Conservation (phyloP, 2,113 vertebrate species). For the Psammodynastes pulverulentus region DNA sequence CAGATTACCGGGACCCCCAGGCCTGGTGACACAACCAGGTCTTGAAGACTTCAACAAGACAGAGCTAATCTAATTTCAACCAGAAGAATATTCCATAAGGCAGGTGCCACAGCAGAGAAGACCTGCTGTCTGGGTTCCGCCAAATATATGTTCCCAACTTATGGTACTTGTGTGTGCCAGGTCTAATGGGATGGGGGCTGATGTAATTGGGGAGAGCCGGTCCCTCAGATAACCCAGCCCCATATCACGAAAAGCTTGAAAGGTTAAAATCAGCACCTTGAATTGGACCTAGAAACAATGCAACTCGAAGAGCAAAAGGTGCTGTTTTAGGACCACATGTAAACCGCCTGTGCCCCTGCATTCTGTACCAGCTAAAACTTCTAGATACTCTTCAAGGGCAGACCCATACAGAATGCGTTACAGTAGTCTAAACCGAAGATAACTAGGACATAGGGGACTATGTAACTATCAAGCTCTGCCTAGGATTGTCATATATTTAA, state of each 20-base stretch:
- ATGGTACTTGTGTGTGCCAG: background rate
- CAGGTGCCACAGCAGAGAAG: background rate
- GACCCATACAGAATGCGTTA: too few relatives aligned
- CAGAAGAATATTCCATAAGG: background rate
- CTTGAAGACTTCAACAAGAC: background rate
- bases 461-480: background rate
- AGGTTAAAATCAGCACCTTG: too few relatives aligned
- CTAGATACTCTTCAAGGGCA: too few relatives aligned
- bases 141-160: background rate
- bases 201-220: background rate
- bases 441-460: background rate
- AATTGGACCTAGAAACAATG: too few relatives aligned
- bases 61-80: background rate
- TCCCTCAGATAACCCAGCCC: background rate
- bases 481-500: background rate
- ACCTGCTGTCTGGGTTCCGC: background rate
- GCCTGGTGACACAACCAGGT: background rate
- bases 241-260: too few relatives aligned
- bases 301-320: too few relatives aligned
- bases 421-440: too few relatives aligned
- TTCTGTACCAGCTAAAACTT: too few relatives aligned
- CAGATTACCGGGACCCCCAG: background rate
- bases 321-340: too few relatives aligned
- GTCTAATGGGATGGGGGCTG: background rate
- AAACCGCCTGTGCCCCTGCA: too few relatives aligned